Conservation (phyloP, 2,888 invertebrate species). For the Chrysolina haemoptera region DNA sequence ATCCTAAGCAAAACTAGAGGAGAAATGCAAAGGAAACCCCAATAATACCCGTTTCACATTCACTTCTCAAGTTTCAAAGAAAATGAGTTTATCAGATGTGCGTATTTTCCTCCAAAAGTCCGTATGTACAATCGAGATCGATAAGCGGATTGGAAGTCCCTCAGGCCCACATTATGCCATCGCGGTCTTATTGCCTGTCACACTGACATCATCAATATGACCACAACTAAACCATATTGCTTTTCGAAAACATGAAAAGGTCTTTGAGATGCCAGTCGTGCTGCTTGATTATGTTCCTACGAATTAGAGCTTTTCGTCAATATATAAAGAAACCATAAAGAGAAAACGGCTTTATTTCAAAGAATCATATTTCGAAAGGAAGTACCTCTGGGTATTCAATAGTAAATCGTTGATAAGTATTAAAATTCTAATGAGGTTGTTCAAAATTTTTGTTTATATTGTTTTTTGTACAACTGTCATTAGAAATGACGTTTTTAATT, state of each 20-base stretch:
- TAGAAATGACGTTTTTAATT: no score
- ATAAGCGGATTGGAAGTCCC: conserved; percentile 57
- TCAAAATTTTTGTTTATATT: no score
- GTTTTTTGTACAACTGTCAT: no score
- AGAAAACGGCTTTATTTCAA: background rate
- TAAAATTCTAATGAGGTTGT: no score
- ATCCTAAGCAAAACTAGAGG: conserved; percentile 37
- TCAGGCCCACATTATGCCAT: conserved; percentile 59
- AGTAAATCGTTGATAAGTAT: no score
- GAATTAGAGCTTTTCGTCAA: conserved; percentile 37
- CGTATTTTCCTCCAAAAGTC: conserved; percentile 41
- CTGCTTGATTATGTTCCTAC: conserved; percentile 45
- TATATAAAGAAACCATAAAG: background rate
- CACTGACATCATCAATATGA: conserved; percentile 63
- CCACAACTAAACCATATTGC: conserved; percentile 63
- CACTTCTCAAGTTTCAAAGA: conserved; percentile 48
- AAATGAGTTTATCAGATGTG: conserved; percentile 51
- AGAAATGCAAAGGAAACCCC: conserved; percentile 35
- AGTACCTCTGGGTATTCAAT: no score
- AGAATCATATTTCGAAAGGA: no score
- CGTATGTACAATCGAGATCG: conserved; percentile 51
- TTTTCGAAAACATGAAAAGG: conserved; percentile 56
- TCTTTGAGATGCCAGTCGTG: conserved; percentile 55
- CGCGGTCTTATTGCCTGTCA: conserved; percentile 61
- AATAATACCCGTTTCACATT: conserved; percentile 50